phyloP scores from a whole-genome alignment of 2,113 vertebrate genomes.

The Chaetura pelagica region DNA sequence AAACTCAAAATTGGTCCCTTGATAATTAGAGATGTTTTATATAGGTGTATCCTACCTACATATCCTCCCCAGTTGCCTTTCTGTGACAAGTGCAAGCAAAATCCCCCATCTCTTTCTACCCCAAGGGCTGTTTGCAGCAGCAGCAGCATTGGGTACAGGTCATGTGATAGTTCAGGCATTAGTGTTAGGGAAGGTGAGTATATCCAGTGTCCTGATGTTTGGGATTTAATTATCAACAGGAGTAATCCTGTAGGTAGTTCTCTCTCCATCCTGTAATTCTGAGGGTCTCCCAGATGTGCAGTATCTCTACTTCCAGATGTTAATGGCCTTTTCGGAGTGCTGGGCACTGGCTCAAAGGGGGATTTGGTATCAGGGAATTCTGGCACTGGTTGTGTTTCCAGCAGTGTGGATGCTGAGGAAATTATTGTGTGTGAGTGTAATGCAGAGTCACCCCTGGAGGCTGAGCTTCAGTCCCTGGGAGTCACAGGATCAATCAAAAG shows the following conservation, averaged over 20 bases:
- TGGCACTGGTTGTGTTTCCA: conserved; percentile 30
- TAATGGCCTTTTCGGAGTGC: background rate
- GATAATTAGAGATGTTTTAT: background rate
- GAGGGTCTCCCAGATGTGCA: conserved; percentile 52
- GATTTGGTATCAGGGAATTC: conserved; percentile 53
- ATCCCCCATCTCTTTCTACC: background rate
- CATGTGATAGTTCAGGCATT: background rate
- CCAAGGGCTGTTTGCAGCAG: background rate
- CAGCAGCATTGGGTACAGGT: accelerated
- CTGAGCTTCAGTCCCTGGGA: background rate
- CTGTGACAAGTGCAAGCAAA: background rate
- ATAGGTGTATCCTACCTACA: background rate
- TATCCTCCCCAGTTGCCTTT: background rate
- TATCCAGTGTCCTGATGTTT: background rate
- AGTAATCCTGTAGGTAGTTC: background rate
- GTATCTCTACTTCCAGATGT: conserved; percentile 66
- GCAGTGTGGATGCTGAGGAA: background rate
- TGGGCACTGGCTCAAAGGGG: conserved; percentile 56
- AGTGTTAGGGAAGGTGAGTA: background rate
- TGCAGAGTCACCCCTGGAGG: conserved; percentile 20
- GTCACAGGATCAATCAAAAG: conserved; percentile 2
- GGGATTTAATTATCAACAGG: conserved; percentile 41
- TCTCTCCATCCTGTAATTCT: background rate
- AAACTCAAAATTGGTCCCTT: background rate
- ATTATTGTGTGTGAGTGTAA: conserved; percentile 52